These are phyloP conservation scores for Melanchra persicariae DNA, from an alignment of 2,888 invertebrate species.

Conservation along the genomic window DNA sequence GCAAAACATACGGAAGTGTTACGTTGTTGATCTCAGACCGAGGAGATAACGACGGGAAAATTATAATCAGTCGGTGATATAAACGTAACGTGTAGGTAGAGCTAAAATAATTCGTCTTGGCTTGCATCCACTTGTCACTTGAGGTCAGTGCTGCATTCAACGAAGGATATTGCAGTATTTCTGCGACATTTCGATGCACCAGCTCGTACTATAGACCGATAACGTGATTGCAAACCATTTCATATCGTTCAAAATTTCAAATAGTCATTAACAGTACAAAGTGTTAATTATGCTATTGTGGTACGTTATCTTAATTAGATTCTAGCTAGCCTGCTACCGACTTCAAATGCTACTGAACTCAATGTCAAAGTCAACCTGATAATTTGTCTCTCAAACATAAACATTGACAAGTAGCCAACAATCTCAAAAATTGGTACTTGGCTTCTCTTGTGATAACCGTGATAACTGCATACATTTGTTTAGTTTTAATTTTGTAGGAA, in stretches of 20 bases:
- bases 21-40: slow-evolving; percentile 49
- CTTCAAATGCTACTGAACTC: slow-evolving; percentile 39
- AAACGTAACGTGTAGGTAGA: slow-evolving; percentile 70
- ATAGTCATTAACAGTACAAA: not conserved
- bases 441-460: slow-evolving; percentile 44
- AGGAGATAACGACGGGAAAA: slow-evolving; percentile 52
- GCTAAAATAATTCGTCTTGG: slow-evolving; percentile 83
- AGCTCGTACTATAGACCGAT: not conserved
- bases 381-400: slow-evolving; percentile 42
- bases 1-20: slow-evolving; percentile 44
- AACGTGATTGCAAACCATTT: not conserved
- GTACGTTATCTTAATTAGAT: slow-evolving; percentile 25
- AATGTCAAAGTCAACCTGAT: slow-evolving; percentile 57
- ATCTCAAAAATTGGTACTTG: slow-evolving; percentile 53
- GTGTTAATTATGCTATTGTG: slow-evolving; percentile 10
- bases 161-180: slow-evolving; percentile 56
- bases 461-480: slow-evolving; percentile 40
- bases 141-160: slow-evolving; percentile 76
- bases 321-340: not conserved
- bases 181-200: slow-evolving; percentile 33
- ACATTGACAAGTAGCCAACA: slow-evolving; percentile 59
- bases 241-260: slow-evolving; percentile 7
- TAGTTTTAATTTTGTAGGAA: slow-evolving; percentile 39
- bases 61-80: slow-evolving; percentile 62
- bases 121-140: slow-evolving; percentile 78